Base-by-base conservation (phyloP, 2,797 vertebrate species). In the Cyclopterus lumpus region DNA sequence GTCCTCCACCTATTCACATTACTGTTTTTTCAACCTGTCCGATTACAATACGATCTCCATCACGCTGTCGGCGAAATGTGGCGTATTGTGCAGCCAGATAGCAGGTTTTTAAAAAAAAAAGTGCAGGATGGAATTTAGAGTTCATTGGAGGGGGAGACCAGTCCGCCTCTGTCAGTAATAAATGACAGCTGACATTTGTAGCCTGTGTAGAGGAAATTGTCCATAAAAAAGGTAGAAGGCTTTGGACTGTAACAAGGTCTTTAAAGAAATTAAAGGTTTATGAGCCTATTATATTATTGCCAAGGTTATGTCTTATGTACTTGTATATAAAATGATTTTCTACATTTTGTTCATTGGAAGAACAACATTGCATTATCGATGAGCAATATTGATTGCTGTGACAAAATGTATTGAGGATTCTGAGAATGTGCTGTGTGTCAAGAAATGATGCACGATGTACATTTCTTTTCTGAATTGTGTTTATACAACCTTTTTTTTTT, bases 111-210 rank as follows among this genome's bases (percentile, higher is more conserved):
- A 20, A 24, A 26, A 32, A 11, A 28, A 18, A 49, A 48, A 22
- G 15, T 12, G 20, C 36, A 22, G 57, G 58, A 71, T n/a, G 5
- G 59, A 42, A 44, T 59, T 67, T 36, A 18, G 42, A 65, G 30
- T 59, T 66, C 12, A 67, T 30, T 12, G 12, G 30, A 28, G 20
- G 2, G 3, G 6, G 5, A 26, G 26, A 66, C 26, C 10, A 75
- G 28, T 24, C 73, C 32, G 3, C 38, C 16, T 61, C 15, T n/a
- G 9, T 44, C 22, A 22, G 28, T 49, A n/a, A 10, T 69, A 66
- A 61, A 67, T 77, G 79, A 67, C 62, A 77, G 69, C 59, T 68
- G 74, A 72, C 55, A 78, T 82, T 67, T 75, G 18, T 30, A 30
- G n/a, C 8, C 8, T 16, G 15, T 59, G 44, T 62, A 58, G 15